phyloP scores from a whole-genome alignment of 1,140 invertebrate species.

The Conus ventricosus region DNA sequence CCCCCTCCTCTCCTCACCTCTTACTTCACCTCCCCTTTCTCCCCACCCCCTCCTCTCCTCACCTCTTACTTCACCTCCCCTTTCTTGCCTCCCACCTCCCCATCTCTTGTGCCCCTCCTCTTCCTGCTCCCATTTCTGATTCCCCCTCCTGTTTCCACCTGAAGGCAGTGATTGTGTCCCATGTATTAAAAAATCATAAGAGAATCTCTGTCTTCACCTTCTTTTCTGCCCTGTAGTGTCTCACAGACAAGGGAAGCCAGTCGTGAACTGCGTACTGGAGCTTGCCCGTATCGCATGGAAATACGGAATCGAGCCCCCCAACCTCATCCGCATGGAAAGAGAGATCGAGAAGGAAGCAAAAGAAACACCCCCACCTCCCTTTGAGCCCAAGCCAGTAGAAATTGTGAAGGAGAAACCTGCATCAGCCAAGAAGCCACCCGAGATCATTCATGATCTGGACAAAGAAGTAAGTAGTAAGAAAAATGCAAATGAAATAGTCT shows the following conservation, averaged over 20 bases:
- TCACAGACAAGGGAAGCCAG: conserved; percentile 93
- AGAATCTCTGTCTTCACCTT: too few relatives aligned
- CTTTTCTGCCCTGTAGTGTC: conserved; percentile 54
- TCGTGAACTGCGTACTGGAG: conserved; percentile 93
- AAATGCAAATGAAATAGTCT: too few relatives aligned
- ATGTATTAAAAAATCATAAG: too few relatives aligned
- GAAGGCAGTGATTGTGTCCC: too few relatives aligned
- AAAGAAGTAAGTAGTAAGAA: conserved; percentile 16
- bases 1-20: too few relatives aligned
- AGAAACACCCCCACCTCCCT: not conserved
- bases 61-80: too few relatives aligned
- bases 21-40: too few relatives aligned
- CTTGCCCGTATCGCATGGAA: conserved; percentile 91
- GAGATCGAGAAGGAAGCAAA: conserved; percentile 85
- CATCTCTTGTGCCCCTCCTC: too few relatives aligned
- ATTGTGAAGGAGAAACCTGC: not conserved
- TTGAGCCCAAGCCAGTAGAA: conserved; percentile 8
- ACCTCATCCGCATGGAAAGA: conserved; percentile 94
- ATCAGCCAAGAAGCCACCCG: conserved; percentile 10
- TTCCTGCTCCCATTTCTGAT: too few relatives aligned
- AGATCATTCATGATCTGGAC: conserved; percentile 1
- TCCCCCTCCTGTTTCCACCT: too few relatives aligned
- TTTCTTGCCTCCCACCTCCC: too few relatives aligned
- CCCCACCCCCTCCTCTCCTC: too few relatives aligned
- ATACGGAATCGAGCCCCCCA: conserved; percentile 92